Conservation (phyloP, 2,113 vertebrate genomes). For the Ceyx melanurus region DNA sequence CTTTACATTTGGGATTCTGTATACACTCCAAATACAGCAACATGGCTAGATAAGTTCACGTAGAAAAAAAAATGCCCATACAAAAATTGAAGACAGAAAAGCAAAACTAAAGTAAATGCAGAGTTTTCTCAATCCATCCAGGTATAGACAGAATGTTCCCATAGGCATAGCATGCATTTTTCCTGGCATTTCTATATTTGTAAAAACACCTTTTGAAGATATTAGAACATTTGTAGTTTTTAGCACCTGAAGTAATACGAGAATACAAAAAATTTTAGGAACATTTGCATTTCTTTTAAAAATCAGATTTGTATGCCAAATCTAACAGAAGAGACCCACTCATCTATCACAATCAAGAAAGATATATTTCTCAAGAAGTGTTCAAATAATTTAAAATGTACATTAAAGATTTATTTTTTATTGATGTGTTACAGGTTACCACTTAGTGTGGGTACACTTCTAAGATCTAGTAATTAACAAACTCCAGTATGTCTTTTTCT, state of each 20-base stretch:
- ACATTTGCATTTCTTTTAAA: slow-evolving; percentile 42
- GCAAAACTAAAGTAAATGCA: background rate
- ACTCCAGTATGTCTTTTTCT: background rate
- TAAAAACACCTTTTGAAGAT: background rate
- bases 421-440: slow-evolving; percentile 8
- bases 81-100: background rate
- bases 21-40: background rate
- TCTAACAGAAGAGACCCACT: slow-evolving; percentile 28
- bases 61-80: no score
- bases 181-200: background rate
- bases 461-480: slow-evolving; percentile 68
- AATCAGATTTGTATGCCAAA: slow-evolving; percentile 42
- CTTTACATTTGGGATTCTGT: background rate
- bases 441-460: slow-evolving; percentile 42
- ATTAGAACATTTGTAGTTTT: background rate
- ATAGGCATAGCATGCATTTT: background rate
- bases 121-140: background rate
- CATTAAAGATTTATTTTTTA: slow-evolving; percentile 5
- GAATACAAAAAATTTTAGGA: background rate
- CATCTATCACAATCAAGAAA: slow-evolving; percentile 46
- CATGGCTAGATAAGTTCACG: background rate
- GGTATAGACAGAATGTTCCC: background rate
- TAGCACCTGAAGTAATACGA: background rate
- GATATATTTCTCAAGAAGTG: slow-evolving; percentile 24
- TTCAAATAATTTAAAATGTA: slow-evolving; percentile 44